Evolutionary conservation across 2,888 invertebrate species (phyloP), one percentile per base, ranked within the genome.

Genomic region (Ferdinandea cuprea): DNA sequence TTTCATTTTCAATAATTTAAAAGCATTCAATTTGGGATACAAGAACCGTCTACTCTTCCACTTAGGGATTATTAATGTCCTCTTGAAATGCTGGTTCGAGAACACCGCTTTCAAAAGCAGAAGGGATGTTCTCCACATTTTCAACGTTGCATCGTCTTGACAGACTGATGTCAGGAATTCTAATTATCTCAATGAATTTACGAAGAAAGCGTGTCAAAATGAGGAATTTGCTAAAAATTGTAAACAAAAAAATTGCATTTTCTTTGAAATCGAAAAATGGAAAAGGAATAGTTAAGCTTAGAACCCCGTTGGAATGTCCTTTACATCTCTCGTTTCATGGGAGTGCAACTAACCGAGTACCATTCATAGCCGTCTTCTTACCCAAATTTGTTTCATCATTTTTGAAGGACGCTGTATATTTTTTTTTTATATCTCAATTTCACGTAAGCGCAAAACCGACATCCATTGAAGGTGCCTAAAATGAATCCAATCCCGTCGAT

Each of bases 11-110:
- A 76, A 81, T 76, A 81, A 65, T 81, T 76, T 71, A 76, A 76
- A 66, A 76, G 71, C 71, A 71, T 72, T 76, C 66, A 81, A 81
- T 81, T 81, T 76, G 54, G 59, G 71, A 81, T 81, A 76, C 81
- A 81, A 76, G 71, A 76, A 76, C 46, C 61, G 76, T 71, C 61
- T 50, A 48, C 37, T 15, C 37, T 32, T 19, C 40, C 52, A 37
- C 40, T 32, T 37, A 65, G 28, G 54, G 58, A 81, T 76, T 81
- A 81, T 81, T 81, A 81, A 81, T 81, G 71, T 81, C 65, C 71
- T 76, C 59, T 66, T 42, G 48, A 79, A 73, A 61, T 73, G 66
- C 73, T 68, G n/a, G 46, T 37, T 46, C 30, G 17, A 52, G 30
- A 35, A 71, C 32, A 8, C 17, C 30, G n/a, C 17, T 44, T 2